Base-by-base conservation (phyloP, 1,140 invertebrate genomes). In the Mylabris phalerata region DNA sequence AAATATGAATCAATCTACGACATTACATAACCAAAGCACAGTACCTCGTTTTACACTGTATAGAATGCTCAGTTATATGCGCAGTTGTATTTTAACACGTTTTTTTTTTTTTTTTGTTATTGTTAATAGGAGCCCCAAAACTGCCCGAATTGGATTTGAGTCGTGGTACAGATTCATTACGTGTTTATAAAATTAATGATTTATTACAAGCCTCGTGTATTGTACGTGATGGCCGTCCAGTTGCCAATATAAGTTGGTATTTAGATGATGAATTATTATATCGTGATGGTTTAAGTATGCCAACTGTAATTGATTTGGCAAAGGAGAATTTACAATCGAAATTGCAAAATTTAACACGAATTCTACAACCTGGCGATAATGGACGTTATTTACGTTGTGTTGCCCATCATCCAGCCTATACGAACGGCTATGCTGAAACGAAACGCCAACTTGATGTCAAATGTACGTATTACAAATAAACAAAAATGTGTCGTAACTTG, bases 241-340 rank as follows among this genome's bases (percentile, higher is more conserved):
- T 81, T 2, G 86, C 87, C 0, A 87, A 86, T 55, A 83, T 90
- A 47, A 79, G 78, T 1, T 86, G 87, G 77, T 87, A 72, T 64
- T 73, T 86, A 82, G 84, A 84, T 65, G 80, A 84, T 41, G 79
- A 84, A 54, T 78, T 76, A 4, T 73, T 88, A 9, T 57, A 60
- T 26, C 72, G 77, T 2, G 77, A 79, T 10, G 81, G 81, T 2
- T 72, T 83, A 1, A 78, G 77, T 58, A 71, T 76, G 60, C 77
- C 78, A 0, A 73, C 75, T 2, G 69, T 82, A 25, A 73, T 78
- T 4, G 73, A 79, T 26, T 57, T 68, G 43, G 71, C 74, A 13
- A 75, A 72, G 57, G 74, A 68, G 61, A 79, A 77, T 62, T 67
- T 84, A 2, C 73, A 78, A 59, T 79, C 81, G 11, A 80, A 83